These are phyloP conservation scores for Austrolebias charrua DNA, from an alignment of 2,797 vertebrate species.

Conservation along the genomic window DNA sequence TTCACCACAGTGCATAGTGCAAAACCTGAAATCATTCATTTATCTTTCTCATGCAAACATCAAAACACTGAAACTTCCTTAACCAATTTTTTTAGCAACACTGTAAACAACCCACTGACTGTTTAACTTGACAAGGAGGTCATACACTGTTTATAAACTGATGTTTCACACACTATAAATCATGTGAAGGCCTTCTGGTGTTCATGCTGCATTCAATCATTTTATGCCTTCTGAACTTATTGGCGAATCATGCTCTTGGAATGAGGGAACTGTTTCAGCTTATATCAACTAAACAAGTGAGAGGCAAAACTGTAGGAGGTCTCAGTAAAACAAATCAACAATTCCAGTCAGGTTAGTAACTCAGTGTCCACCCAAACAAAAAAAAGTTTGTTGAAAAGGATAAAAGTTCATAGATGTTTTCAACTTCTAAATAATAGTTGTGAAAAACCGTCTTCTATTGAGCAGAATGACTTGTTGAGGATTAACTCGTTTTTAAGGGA, in stretches of 20 bases:
- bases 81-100: not conserved
- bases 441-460: constrained; percentile 10
- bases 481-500: not conserved
- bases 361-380: constrained; percentile 4
- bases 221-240: constrained; percentile 13
- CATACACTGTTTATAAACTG: constrained; percentile 20
- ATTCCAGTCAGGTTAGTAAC: constrained; percentile 1
- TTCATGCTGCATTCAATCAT: constrained; percentile 3
- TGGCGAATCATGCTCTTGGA: constrained; percentile 7
- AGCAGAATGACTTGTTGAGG: not conserved
- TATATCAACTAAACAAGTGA: constrained; percentile 19
- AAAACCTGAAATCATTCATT: constrained; percentile 4
- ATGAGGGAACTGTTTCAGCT: constrained; percentile 10
- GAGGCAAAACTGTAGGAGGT: constrained; percentile 28
- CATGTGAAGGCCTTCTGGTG: constrained; percentile 18
- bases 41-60: not conserved
- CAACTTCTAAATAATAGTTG: not conserved
- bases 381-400: constrained; percentile 7
- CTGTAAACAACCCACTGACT: constrained; percentile 30
- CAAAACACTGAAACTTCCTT: not conserved
- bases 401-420: constrained; percentile 20
- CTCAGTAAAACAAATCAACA: constrained; percentile 19
- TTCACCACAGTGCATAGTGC: not conserved
- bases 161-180: constrained; percentile 16
- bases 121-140: constrained; percentile 10